Evolutionary conservation across 2,113 vertebrate genomes (phyloP).

Genomic region (Tiliqua scincoides): DNA sequence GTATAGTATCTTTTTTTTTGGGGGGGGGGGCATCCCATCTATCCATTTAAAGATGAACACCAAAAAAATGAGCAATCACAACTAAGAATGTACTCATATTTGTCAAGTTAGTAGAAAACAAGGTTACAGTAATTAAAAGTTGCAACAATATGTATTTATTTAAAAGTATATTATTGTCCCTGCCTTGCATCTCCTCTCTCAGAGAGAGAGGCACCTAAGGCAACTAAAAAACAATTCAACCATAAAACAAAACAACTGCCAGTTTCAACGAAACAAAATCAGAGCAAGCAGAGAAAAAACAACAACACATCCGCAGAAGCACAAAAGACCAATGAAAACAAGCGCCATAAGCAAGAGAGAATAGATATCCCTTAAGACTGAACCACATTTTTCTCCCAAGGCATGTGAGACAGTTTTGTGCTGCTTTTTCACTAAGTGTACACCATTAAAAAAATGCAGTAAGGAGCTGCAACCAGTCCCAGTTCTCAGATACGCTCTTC

Average conservation of each 20-base stretch:
- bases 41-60: neutral
- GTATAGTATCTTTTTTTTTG: neutral
- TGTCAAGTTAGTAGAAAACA: constrained; percentile 28
- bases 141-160: neutral
- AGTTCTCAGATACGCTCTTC: neutral
- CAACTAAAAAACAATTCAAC: too few species aligned
- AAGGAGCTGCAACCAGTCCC: neutral
- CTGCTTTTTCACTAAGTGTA: neutral
- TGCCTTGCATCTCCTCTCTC: too few species aligned
- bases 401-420: too few species aligned
- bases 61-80: neutral
- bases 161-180: too few species aligned
- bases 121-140: neutral
- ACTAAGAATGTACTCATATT: neutral
- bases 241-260: too few species aligned
- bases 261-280: too few species aligned
- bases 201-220: too few species aligned
- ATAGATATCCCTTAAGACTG: neutral
- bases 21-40: neutral
- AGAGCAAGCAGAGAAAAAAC: too few species aligned
- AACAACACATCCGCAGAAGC: too few species aligned
- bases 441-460: neutral
- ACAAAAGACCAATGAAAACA: too few species aligned
- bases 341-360: too few species aligned
- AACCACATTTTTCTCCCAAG: neutral